Base-by-base conservation (phyloP, 2,888 invertebrate genomes). In the Trachelus iudaicus region DNA sequence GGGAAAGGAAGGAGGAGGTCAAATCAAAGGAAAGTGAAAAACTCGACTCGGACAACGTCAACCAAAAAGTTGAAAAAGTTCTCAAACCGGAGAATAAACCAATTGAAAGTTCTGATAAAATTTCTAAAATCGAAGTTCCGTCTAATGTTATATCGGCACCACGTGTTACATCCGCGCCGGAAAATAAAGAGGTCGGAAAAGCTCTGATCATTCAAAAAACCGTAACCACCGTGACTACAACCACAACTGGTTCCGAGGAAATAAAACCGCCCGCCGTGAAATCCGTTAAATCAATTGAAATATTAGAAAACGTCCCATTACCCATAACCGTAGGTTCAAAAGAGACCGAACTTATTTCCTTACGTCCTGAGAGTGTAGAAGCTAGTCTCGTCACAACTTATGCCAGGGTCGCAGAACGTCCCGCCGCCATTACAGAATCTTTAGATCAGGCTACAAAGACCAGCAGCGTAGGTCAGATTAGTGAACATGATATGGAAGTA, bases 311-410 rank as follows among this genome's bases (percentile, higher is more conserved):
- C 79, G 79, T 86, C 69, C 82, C 85, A 56, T 75, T 86, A 76
- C 83, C 84, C 56, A 83, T 81, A 77, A 81, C 83, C 76, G 82
- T 84, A 80, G 82, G 82, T 69, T 83, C 86, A 34, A 89, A 87
- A 79, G 77, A 82, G 75, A 86, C 87, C 77, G 87, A 90, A 80
- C 82, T 90, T 76, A 84, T 90, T 77, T 84, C 86, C 77, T 84
- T 90, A 76, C 85, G 89, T 79, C 90, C 90, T 30, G 90, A 87
- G 76, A 88, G 80, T 35, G 90, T 90, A 75, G 90, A 90, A 76
- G 87, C 90, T 79, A 89, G 85, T 81, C 80, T 90, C 79, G 88
- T 87, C 37, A 89, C 88, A 34, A 90, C 85, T 77, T 90, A 90
- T 81, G 88, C 89, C 79, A 87, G 85, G 83, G 82, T 86, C 68